Evolutionary conservation across 37 sponge, comb jelly and placozoan genomes (phyloP).

Genomic region (Lycopodina hypogea): DNA sequence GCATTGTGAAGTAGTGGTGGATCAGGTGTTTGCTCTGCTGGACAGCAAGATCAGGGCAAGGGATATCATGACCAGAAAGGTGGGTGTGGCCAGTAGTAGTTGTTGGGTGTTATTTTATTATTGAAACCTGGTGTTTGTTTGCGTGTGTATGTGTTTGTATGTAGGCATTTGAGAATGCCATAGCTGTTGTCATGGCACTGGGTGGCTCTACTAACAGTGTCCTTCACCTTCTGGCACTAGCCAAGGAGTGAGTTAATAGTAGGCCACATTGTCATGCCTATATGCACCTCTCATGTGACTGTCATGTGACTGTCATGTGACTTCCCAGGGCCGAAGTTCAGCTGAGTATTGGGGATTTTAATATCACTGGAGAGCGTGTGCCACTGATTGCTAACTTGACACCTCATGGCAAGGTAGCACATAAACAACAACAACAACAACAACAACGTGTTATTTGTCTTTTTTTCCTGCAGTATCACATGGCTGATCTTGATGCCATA

Average conservation of each 20-base stretch:
- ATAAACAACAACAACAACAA: too few species aligned
- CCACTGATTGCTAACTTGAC: constrained; percentile 67
- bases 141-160: not conserved
- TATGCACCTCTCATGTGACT: not conserved
- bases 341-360: constrained; percentile 67
- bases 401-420: constrained; percentile 76
- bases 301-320: not conserved
- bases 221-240: constrained; percentile 72
- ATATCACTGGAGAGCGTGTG: constrained; percentile 51
- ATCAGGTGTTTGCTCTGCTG: constrained; percentile 40
- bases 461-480: constrained; percentile 51
- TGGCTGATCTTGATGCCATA: constrained; percentile 63
- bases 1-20: constrained; percentile 55
- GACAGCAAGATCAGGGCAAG: constrained; percentile 25
- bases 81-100: constrained; percentile 1
- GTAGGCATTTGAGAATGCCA: constrained; percentile 84
- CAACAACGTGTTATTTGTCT: not conserved
- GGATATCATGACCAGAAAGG: constrained; percentile 72
- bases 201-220: constrained; percentile 79
- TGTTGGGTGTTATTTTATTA: not conserved
- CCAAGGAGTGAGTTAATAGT: constrained; percentile 62
- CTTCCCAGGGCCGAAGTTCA: constrained; percentile 56
- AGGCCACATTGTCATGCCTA: not conserved
- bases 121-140: not conserved
- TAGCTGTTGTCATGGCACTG: constrained; percentile 63